Percentiles rank a stretch among this genome's conserved stretches.
phyloP scores from a whole-genome alignment of 2,113 vertebrate genomes.

The Pipra filicauda region DNA sequence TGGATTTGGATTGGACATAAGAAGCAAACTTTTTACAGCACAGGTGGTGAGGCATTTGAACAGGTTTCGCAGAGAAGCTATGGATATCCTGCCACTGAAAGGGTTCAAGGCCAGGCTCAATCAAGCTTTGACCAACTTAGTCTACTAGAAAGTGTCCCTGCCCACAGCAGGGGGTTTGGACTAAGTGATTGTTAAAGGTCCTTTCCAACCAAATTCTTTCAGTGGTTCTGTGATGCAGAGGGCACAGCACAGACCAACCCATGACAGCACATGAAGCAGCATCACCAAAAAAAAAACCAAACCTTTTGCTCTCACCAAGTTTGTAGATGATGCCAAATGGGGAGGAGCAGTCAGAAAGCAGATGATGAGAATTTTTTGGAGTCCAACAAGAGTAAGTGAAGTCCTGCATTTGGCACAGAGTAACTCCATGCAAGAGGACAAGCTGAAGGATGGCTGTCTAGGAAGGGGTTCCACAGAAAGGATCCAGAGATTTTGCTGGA shows the following conservation, averaged over 20 bases:
- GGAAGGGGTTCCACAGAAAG: background rate
- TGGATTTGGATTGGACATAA: background rate
- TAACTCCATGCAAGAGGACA: background rate
- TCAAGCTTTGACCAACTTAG: background rate
- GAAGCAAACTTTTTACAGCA: background rate
- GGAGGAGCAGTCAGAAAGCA: background rate
- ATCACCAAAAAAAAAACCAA: background rate
- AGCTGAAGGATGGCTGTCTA: background rate
- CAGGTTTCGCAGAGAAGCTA: background rate
- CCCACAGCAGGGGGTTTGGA: background rate
- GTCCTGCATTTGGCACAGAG: background rate
- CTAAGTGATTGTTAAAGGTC: background rate
- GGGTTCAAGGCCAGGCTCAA: background rate
- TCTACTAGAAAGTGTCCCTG: background rate
- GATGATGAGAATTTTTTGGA: fast-evolving
- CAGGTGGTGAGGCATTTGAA: background rate
- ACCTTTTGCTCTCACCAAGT: background rate
- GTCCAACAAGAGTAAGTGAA: background rate
- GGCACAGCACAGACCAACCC: background rate
- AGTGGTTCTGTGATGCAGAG: background rate
- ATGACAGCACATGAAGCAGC: background rate
- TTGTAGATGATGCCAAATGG: background rate
- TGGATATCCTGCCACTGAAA: no score
- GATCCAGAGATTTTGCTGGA: background rate
- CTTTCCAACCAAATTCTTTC: background rate